Evolutionary conservation across 2,888 invertebrate genomes (phyloP), one percentile per base, ranked within the genome.

Genomic region (Pecten maximus): DNA sequence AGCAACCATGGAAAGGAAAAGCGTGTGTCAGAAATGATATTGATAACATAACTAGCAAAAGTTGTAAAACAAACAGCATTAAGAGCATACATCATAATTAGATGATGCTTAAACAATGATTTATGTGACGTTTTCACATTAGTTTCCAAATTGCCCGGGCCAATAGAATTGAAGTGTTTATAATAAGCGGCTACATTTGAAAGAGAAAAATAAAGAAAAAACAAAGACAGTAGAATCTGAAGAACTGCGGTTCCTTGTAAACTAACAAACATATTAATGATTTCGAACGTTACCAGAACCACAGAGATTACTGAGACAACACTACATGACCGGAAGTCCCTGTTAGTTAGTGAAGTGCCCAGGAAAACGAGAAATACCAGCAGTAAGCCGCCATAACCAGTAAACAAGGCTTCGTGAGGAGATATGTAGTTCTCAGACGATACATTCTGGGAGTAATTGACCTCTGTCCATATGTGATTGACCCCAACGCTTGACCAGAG

Each of bases 401-500:
- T 93, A 89, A 93, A 93, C 39, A 94, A 89, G 4, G 93, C 90
- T 40, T 93, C 94, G 87, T 92, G 90, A 0, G 91, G 50, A 40
- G 88, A 89, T 15, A 89, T 50, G 16, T 74, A 74, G 10, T 74
- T 8, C 35, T 74, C 35, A 1, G 74, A 74, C 28, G 74, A 74
- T 35, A 35, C 4, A 35, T 74, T 74, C 35, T 74, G 28, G 1
- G 74, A 74, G 35, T 74, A 74, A 35, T 74, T 28, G 74, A 74
- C 35, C 28, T 74, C 74, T 74, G 35, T 74, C 74, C 74, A 74
- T 10, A 74, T 74, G 74, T 74, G 74, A 74, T 74, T 74, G 15
- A 93, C 87, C 48, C 95, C 95, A 54, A 94, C 89, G 2, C 93
- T 87, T 8, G 92, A 92, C 94, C 95, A 94, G 88, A 94, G 88